Evolutionary conservation across 2,113 vertebrate genomes (phyloP).

Genomic region (Chamaea fasciata): DNA sequence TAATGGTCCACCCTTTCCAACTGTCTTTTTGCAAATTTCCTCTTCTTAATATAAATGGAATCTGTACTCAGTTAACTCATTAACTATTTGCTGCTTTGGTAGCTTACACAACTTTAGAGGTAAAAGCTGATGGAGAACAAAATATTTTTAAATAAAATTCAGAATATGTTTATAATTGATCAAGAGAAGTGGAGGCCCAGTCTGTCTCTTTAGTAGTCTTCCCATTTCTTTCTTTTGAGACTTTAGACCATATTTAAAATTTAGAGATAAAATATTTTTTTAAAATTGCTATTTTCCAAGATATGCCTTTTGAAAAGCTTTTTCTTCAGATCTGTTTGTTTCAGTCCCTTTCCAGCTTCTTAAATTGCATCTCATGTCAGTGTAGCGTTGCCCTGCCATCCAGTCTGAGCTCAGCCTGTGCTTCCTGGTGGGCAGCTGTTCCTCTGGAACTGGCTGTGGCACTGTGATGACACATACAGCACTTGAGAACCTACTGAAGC

Average conservation of each 20-base stretch:
- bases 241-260: not conserved
- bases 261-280: not conserved
- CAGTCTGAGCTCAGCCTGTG: not conserved
- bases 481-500: not conserved
- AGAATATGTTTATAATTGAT: not conserved
- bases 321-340: not conserved
- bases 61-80: not conserved
- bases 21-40: not conserved
- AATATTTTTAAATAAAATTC: not conserved
- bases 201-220: not conserved
- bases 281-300: not conserved
- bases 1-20: not conserved
- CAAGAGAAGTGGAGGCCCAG: not conserved
- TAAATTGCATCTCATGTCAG: not conserved
- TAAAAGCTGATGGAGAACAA: not conserved
- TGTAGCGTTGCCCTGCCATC: not conserved
- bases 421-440: not conserved
- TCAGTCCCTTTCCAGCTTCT: not conserved
- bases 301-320: not conserved
- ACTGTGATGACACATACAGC: fast-evolving
- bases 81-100: not conserved
- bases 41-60: not conserved
- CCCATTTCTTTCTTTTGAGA: not conserved
- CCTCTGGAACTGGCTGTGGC: not conserved
- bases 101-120: not conserved